Conservation (phyloP, 2,797 vertebrate species). For the Momotus momota region DNA sequence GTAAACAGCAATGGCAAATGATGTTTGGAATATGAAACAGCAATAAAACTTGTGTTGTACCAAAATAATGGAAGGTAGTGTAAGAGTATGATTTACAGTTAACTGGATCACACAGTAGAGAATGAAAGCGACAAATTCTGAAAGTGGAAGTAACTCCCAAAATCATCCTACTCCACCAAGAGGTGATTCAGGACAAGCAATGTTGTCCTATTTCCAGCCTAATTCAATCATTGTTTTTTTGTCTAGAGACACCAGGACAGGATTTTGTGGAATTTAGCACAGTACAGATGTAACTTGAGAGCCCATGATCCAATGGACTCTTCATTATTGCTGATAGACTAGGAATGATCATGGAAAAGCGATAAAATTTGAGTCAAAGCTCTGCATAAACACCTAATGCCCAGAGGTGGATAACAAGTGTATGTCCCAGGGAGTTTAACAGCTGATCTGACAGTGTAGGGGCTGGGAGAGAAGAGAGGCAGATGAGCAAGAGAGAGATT, state of each 20-base stretch:
- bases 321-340: not conserved
- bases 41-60: conserved; percentile 66
- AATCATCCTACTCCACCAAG: not conserved
- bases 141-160: not conserved
- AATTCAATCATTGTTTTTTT: not conserved
- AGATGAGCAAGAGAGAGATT: not conserved
- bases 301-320: not conserved
- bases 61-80: not conserved
- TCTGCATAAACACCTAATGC: not conserved
- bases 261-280: not conserved
- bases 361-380: not conserved
- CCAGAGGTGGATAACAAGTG: not conserved
- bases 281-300: not conserved
- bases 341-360: no score
- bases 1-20: conserved; percentile 26
- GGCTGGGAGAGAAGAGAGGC: not conserved
- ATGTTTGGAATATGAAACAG: not conserved
- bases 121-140: not conserved
- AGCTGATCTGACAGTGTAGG: not conserved
- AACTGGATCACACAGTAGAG: not conserved
- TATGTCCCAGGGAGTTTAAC: not conserved
- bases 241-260: not conserved
- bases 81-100: not conserved
- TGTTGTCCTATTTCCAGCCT: not conserved
- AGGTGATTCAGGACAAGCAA: not conserved